Conservation (phyloP, 2,888 invertebrate genomes). For the Lycocerus yunnanus region DNA sequence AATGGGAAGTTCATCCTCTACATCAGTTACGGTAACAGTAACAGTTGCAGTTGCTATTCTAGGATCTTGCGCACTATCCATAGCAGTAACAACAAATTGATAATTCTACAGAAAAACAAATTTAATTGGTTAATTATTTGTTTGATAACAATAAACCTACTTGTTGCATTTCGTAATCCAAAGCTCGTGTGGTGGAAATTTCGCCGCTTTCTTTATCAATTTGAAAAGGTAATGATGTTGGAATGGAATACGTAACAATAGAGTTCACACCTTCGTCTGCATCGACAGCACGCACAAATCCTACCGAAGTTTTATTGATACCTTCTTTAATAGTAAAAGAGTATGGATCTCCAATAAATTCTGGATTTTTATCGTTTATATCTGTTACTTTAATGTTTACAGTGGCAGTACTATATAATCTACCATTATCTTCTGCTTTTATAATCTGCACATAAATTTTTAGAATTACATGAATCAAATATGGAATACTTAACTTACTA, state of each 20-base stretch:
- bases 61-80: slow-evolving; percentile 84
- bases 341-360: slow-evolving; percentile 82
- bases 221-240: slow-evolving; percentile 76
- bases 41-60: slow-evolving; percentile 87
- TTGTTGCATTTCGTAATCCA: slow-evolving; percentile 84
- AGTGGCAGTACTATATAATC: slow-evolving; percentile 78
- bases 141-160: slow-evolving; percentile 52
- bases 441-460: slow-evolving; percentile 62
- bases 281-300: slow-evolving; percentile 83
- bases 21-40: slow-evolving; percentile 77
- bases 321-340: slow-evolving; percentile 82
- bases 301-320: slow-evolving; percentile 64
- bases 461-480: not conserved
- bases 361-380: slow-evolving; percentile 90
- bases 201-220: slow-evolving; percentile 81
- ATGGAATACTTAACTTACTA: slow-evolving; percentile 60
- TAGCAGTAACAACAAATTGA: slow-evolving; percentile 85
- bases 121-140: not conserved
- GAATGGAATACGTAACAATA: slow-evolving; percentile 77
- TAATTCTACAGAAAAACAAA: slow-evolving; percentile 62
- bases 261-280: slow-evolving; percentile 87
- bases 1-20: slow-evolving; percentile 81
- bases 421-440: slow-evolving; percentile 85
- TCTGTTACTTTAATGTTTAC: slow-evolving; percentile 89
- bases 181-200: slow-evolving; percentile 71